Evolutionary conservation across 2,797 vertebrate species (phyloP), one percentile per base, ranked within the genome.

Genomic region (Helarctos malayanus): DNA sequence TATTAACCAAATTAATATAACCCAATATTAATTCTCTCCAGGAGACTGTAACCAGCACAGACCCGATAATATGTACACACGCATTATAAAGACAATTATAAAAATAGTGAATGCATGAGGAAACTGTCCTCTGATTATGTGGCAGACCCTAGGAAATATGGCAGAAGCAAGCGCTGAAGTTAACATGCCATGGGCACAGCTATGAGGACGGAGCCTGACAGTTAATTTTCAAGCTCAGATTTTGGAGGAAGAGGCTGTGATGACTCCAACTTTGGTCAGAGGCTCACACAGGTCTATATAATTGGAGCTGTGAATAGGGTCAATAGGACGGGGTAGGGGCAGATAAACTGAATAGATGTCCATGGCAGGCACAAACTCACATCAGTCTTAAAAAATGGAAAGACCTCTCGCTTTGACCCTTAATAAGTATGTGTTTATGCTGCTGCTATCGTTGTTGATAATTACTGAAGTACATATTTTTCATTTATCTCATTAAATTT

Each of bases 401-500:
- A 38, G 49, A 61, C n/a, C 41, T 47, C 59, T 92, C 75, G 47
- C 65, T 86, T 88, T 92, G 54, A 76, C 4, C 11, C 45, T 75
- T 56, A 23, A 27, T 82, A 47, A 75, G 13, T 75, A 23, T 86
- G 23, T 75, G 47, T 90, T 41, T 79, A 65, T 80, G 5, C 47
- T 79, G 41, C 73, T 61, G 8, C 57, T 75, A 4, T 27, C 47
- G 32, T 32, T 91, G 61, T 49, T 90, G 75, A 95, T 88, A 96
- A 95, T 91, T 80, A 94, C 49, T 21, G 7, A 93, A 78, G 45
- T 89, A 45, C 2, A 32, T 75, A 69, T 61, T 90, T 87, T 94
- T 94, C 29, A 83, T 91, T 91, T 92, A 90, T 73, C 27, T 80
- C 63, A 88, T 35, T 95, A 38, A 91, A 87, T 94, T 93, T 65